Conservation (phyloP, 2,888 invertebrate genomes). For the Argyresthia goedartella region DNA sequence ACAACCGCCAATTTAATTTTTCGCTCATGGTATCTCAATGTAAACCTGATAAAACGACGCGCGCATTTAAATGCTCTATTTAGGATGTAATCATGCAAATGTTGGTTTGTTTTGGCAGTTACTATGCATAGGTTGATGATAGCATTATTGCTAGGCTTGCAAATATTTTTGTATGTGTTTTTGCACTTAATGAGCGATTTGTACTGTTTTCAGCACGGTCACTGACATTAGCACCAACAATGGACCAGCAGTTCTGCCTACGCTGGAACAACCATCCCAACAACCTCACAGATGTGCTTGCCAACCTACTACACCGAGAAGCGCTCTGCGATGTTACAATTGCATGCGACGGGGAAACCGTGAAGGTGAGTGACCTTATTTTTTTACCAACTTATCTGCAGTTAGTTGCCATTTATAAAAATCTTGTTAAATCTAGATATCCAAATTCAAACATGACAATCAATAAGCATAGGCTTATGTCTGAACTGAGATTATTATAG, state of each 20-base stretch:
- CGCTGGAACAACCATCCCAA: constrained; percentile 96
- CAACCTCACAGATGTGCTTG: constrained; percentile 91
- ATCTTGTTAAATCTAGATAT: too few species aligned
- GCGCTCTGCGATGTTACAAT: constrained; percentile 93
- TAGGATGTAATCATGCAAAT: constrained; percentile 31
- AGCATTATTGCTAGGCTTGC: neutral
- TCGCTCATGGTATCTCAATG: constrained; percentile 53
- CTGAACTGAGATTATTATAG: too few species aligned
- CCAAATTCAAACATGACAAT: too few species aligned
- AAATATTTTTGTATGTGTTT: neutral
- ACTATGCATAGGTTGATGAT: constrained; percentile 8
- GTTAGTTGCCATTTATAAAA: too few species aligned
- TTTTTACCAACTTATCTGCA: too few species aligned
- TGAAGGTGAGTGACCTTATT: constrained; percentile 68
- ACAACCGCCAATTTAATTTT: constrained; percentile 62
- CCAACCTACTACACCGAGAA: constrained; percentile 88
- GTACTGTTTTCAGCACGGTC: constrained; percentile 57
- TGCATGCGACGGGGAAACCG: constrained; percentile 91
- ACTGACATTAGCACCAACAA: constrained; percentile 71
- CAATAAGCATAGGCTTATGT: too few species aligned
- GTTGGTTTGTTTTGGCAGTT: constrained; percentile 32
- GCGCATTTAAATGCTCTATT: constrained; percentile 13
- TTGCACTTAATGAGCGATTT: constrained; percentile 10
- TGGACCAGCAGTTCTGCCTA: constrained; percentile 91
- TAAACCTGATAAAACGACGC: constrained; percentile 57